Percentiles rank a stretch among this genome's conserved stretches.
These are phyloP conservation scores for Perccottus glenii DNA, from an alignment of 2,113 vertebrate genomes.

Conservation along the genomic window DNA sequence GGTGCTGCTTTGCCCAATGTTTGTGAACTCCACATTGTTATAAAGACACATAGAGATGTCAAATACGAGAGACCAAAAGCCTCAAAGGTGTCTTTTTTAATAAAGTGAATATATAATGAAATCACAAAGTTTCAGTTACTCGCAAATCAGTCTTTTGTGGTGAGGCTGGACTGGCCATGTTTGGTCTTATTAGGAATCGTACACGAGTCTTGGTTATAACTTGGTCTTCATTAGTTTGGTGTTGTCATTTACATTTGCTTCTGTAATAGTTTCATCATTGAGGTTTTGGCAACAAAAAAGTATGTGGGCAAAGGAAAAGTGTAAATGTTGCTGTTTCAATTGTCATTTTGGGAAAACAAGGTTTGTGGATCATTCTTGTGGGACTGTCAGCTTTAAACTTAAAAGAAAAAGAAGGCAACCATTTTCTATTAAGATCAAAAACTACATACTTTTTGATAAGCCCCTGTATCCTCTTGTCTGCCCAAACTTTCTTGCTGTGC, in stretches of 20 bases:
- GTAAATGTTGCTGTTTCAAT: slow-evolving; percentile 23
- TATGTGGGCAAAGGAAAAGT: slow-evolving; percentile 2
- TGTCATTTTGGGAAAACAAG: slow-evolving; percentile 23
- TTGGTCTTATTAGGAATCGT: too few relatives aligned
- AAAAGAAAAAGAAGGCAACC: slow-evolving; percentile 14
- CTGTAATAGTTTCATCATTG: too few relatives aligned
- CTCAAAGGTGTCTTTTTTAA: slow-evolving; percentile 12
- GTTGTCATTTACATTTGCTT: too few relatives aligned
- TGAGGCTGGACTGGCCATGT: too few relatives aligned
- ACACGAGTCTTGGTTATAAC: too few relatives aligned
- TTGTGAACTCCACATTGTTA: slow-evolving; percentile 1
- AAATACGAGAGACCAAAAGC: neutral
- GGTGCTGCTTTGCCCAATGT: slow-evolving; percentile 28
- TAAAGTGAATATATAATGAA: neutral
- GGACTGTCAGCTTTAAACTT: slow-evolving; percentile 24
- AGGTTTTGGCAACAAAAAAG: slow-evolving; percentile 4
- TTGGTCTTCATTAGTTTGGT: too few relatives aligned
- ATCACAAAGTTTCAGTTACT: too few relatives aligned
- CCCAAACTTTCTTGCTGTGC: slow-evolving; percentile 10
- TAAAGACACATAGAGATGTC: neutral
- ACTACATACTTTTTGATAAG: slow-evolving; percentile 31
- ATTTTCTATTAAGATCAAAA: slow-evolving; percentile 42
- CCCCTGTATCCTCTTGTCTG: slow-evolving; percentile 11
- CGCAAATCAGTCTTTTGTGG: too few relatives aligned
- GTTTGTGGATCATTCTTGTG: slow-evolving; percentile 15